Base-by-base conservation (phyloP, 2,888 invertebrate genomes). In the Agrotis segetum region DNA sequence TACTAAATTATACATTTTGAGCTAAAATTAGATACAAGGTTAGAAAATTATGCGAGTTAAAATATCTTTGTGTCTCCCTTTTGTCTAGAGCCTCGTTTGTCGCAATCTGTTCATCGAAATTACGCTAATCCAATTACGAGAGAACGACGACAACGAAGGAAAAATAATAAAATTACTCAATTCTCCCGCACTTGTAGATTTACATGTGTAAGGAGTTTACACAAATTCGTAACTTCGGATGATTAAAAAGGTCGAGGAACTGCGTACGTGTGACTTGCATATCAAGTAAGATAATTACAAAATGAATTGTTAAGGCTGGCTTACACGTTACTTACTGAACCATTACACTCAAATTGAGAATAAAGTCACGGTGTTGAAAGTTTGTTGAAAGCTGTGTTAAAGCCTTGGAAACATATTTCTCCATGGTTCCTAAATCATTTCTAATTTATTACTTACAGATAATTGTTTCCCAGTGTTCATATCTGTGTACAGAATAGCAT, bases 21-120 rank as follows among this genome's bases (percentile, higher is more conserved):
- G 19, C 16, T 19, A 24, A 67, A 55, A 55, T 50, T 56, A n/a
- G 19, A 56, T 52, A 19, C 16, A 49, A 46, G 61, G 40, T 56
- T 21, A 75, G 61, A 70, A 61, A 70, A 65, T 56, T 76, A 64
- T 52, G n/a, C 29, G 52, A 72, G 40, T 71, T 64, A 62, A 77
- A 79, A 74, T 74, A 71, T 77, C 47, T 74, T 70, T 62, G 71
- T 72, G 73, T 71, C 71, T 76, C 71, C 77, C 83, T 85, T 87
- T 88, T 87, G 86, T 88, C 81, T 81, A 58, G 71, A 75, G 72
- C 69, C 81, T 86, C 88, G 84, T 88, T 89, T 88, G 88, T 89
- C 87, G 86, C 86, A 89, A 89, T 90, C 88, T 90, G 88, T 90
- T 88, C 90, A 88, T 90, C 84, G 85, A 87, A 88, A 88, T 89